Conservation (phyloP, 1,140 invertebrate genomes). For the Drosophila azteca region DNA sequence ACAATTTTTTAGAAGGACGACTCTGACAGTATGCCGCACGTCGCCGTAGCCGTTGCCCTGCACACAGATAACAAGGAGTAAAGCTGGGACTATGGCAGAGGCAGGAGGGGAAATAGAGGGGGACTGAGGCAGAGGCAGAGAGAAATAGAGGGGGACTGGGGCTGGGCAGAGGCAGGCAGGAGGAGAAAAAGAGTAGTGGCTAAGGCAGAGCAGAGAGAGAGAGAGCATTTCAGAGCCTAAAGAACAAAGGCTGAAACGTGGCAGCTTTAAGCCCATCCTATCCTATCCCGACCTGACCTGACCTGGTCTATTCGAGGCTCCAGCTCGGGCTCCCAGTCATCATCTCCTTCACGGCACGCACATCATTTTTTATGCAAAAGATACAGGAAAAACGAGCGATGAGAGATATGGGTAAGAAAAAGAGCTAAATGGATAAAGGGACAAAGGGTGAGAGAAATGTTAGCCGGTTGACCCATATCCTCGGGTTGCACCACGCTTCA, state of each 20-base stretch:
- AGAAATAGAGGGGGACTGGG: background rate
- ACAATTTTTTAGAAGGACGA: conserved; percentile 58
- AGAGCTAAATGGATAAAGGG: conserved; percentile 8
- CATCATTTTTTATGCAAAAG: conserved; percentile 68
- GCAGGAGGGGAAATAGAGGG: conserved; percentile 6
- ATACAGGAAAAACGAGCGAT: conserved; percentile 1
- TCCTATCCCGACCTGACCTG: conserved; percentile 53
- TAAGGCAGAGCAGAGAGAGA: background rate
- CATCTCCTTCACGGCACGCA: conserved; percentile 47
- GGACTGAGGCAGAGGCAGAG: conserved; percentile 7
- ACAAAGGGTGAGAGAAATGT: conserved; percentile 8
- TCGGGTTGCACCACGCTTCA: conserved; percentile 46
- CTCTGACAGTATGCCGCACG: conserved; percentile 68
- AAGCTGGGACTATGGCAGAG: background rate
- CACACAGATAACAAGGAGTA: conserved; percentile 28
- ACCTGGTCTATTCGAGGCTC: conserved; percentile 29
- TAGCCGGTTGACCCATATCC: conserved; percentile 55
- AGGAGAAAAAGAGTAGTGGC: background rate
- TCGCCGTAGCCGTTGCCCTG: conserved; percentile 11
- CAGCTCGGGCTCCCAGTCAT: conserved; percentile 15
- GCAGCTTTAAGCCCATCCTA: conserved; percentile 59
- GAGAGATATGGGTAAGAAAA: conserved; percentile 15
- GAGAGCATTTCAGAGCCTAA: conserved; percentile 8
- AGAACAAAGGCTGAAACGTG: conserved; percentile 32
- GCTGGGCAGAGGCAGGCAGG: background rate